Evolutionary conservation across 2,113 vertebrate genomes (phyloP).

Genomic region (Macaca mulatta): DNA sequence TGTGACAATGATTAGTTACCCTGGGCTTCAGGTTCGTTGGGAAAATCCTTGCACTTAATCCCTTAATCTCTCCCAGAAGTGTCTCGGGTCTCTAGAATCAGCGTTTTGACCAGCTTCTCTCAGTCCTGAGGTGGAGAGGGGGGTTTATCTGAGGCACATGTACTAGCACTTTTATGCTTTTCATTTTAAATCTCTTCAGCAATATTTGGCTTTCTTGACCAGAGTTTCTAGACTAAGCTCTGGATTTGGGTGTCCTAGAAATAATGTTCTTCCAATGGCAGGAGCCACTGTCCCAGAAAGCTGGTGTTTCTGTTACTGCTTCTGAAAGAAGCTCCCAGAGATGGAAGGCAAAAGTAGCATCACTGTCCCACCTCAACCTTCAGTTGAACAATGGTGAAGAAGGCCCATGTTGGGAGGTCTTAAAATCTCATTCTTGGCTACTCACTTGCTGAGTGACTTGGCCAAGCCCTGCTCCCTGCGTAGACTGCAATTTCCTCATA

Average conservation of each 20-base stretch:
- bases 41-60: background rate
- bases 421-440: background rate
- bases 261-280: background rate
- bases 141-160: background rate
- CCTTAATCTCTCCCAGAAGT: background rate
- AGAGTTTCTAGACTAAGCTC: background rate
- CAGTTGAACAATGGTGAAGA: background rate
- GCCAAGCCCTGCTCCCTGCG: background rate
- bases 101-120: background rate
- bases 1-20: background rate
- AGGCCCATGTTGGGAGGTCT: background rate
- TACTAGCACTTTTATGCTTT: background rate
- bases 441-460: background rate
- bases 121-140: background rate
- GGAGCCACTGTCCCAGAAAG: background rate
- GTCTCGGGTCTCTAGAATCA: background rate
- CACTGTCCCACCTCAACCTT: background rate
- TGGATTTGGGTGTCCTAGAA: background rate
- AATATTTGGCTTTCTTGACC: background rate
- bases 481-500: background rate
- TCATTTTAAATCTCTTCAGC: background rate
- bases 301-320: background rate
- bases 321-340: background rate
- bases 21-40: background rate
- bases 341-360: background rate